A percentile compares a stretch with the other conserved stretches of the same genome.
These are phyloP conservation scores for Meiosimyza platycephala DNA, from an alignment of 2,888 invertebrate genomes.

Conservation along the genomic window DNA sequence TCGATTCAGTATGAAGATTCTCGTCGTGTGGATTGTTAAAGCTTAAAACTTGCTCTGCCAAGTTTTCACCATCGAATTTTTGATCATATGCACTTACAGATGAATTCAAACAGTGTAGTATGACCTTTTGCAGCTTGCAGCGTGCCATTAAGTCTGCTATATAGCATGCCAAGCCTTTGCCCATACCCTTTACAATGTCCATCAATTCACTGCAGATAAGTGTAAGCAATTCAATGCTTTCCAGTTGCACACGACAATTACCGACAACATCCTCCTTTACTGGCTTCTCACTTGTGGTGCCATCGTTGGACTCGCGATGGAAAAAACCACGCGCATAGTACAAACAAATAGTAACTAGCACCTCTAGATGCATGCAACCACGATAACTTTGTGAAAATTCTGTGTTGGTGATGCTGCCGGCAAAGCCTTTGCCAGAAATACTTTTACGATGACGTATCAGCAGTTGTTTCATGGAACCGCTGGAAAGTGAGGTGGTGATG, in stretches of 20 bases:
- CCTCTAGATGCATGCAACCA: conserved; percentile 84
- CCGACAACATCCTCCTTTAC: conserved; percentile 77
- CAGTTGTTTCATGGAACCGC: conserved; percentile 66
- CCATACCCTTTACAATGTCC: conserved; percentile 80
- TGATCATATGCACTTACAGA: conserved; percentile 70
- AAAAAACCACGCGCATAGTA: conserved; percentile 83
- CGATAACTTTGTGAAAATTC: conserved; percentile 78
- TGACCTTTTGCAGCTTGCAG: conserved; percentile 85
- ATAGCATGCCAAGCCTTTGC: conserved; percentile 80
- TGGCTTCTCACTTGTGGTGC: conserved; percentile 68
- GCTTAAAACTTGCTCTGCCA: conserved; percentile 79
- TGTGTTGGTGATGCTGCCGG: conserved; percentile 72
- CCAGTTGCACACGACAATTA: conserved; percentile 82
- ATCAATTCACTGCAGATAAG: conserved; percentile 79
- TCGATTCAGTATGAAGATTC: conserved; percentile 75
- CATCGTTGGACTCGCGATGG: conserved; percentile 58
- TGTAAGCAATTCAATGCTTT: conserved; percentile 79
- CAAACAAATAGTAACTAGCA: conserved; percentile 79
- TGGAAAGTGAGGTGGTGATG: conserved; percentile 78
- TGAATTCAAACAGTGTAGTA: conserved; percentile 83
- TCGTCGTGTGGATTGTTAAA: conserved; percentile 78
- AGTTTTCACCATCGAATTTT: conserved; percentile 64
- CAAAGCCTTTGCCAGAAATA: conserved; percentile 77
- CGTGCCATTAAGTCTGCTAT: conserved; percentile 79
- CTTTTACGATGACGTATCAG: conserved; percentile 79